A percentile compares a stretch with the other conserved stretches of the same genome.
phyloP scores from a whole-genome alignment of 2,888 invertebrate genomes.

The Belgica antarctica region DNA sequence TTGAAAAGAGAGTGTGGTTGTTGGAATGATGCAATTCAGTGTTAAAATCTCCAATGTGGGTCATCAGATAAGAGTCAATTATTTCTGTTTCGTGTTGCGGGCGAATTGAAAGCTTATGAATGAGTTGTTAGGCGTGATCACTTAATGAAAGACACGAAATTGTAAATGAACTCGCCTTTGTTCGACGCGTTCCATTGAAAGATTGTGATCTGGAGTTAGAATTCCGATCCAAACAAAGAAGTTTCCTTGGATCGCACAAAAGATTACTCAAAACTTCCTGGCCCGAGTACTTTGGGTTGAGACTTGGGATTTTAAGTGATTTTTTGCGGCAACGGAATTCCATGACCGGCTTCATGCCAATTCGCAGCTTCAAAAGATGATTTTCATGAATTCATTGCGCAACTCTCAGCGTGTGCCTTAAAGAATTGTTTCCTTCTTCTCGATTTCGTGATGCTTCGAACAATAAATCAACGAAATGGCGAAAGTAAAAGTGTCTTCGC shows the following conservation, averaged over 20 bases:
- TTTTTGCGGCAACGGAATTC: too few species aligned
- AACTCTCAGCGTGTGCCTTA: neutral
- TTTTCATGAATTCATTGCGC: neutral
- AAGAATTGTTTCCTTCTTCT: neutral
- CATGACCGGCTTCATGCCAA: neutral
- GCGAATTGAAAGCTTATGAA: neutral
- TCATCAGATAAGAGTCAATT: neutral
- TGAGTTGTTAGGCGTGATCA: neutral
- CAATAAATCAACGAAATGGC: too few species aligned
- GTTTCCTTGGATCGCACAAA: neutral
- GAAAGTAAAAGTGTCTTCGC: neutral
- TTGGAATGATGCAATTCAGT: too few species aligned
- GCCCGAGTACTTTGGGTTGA: too few species aligned
- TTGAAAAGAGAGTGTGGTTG: too few species aligned
- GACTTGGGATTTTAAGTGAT: too few species aligned
- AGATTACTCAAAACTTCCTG: neutral
- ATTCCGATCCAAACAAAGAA: neutral
- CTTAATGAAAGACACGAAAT: neutral
- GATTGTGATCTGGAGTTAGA: neutral
- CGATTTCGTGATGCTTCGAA: too few species aligned
- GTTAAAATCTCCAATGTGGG: neutral
- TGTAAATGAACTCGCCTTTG: neutral
- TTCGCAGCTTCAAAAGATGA: neutral
- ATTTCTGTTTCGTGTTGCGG: neutral
- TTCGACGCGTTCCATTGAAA: neutral